Evolutionary conservation across 2,888 invertebrate genomes (phyloP), one percentile per base, ranked within the genome.

Genomic region (Drosophila ochracea): DNA sequence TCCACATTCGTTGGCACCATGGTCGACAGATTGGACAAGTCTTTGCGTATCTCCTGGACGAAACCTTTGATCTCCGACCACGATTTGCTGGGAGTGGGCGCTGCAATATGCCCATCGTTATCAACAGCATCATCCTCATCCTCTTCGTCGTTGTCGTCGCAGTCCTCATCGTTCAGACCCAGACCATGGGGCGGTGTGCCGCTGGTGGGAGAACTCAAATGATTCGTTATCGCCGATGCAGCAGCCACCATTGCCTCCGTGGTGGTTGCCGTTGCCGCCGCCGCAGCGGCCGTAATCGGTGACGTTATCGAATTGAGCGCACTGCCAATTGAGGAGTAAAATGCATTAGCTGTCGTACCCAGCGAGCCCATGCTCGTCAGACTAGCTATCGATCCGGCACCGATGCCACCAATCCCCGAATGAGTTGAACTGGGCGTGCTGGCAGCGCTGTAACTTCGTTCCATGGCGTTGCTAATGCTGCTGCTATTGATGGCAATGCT

Each of bases 1-100:
- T 96, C 96, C 82, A 98, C 96, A 57, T 96, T 96, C 84, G 96
- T 96, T 1, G 98, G 98, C 28, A 97, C 96, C 95, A 97, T 96
- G 1, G 96, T 96, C 0, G 97, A 97, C 43, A 97, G 94, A 63
- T 96, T 95, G 3, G 97, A 96, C 69, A 98, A 92, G 90, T 97
- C 96, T 82, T 97, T 95, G 19, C 98, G 94, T 82, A 97, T 94
- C 91, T 97, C 97, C 89, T 96, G 96, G 0, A 98, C 97, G 11
- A 97, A 96, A 58, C 95, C 95, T 73, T 97, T 95, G 30, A 97
- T 95, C 92, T 97, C 97, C 3, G 96, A 95, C 98, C 97, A 98
- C 62, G 96, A 95, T 88, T 94, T 93, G 92, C 94, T 79, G 5
- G 88, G 90, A 19, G 89, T 89, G 5, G 87, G 90, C 11, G 91